phyloP scores from a whole-genome alignment of 2,797 vertebrate genomes.

The Scolopax bukidnonensis region DNA sequence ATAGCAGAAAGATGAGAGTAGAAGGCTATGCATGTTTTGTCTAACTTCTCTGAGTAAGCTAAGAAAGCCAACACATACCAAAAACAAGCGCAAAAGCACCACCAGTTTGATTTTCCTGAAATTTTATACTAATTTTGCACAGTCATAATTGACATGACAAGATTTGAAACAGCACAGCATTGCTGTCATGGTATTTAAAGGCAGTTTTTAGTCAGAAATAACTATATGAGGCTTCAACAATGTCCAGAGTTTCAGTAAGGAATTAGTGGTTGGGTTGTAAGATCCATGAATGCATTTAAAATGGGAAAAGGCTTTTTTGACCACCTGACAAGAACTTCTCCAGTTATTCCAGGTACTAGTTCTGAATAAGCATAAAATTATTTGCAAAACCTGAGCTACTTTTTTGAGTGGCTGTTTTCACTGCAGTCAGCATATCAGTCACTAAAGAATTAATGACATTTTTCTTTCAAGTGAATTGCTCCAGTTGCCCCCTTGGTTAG shows the following conservation, averaged over 20 bases:
- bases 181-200: background rate
- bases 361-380: background rate
- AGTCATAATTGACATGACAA: background rate
- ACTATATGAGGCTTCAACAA: background rate
- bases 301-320: background rate
- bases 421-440: background rate
- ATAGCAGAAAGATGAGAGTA: background rate
- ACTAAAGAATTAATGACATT: background rate
- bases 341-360: background rate
- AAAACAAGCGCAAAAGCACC: background rate
- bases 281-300: background rate
- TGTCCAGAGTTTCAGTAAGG: background rate
- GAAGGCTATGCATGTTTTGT: background rate
- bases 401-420: background rate
- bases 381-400: background rate
- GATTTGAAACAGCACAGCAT: background rate
- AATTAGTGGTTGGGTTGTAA: background rate
- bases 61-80: background rate
- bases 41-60: background rate
- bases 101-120: background rate
- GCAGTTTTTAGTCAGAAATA: background rate
- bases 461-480: background rate
- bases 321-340: background rate
- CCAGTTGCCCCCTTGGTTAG: background rate
- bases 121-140: background rate